Percentiles rank a stretch among this genome's conserved stretches.
Evolutionary conservation across 2,797 vertebrate species (phyloP).

Genomic region (Forpus xanthops): DNA sequence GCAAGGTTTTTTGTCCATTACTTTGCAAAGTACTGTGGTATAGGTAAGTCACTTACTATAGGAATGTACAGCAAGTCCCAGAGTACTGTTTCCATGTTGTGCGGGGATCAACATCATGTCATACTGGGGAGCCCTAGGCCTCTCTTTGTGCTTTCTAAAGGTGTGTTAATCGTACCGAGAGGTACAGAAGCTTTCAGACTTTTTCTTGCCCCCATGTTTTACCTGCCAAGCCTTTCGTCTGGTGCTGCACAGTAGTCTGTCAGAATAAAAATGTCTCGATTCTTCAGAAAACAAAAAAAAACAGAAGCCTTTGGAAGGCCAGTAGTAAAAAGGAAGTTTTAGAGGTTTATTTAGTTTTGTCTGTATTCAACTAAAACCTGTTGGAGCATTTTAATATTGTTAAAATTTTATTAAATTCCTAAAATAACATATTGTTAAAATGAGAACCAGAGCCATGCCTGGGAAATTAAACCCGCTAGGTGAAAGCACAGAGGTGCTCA

Average conservation of each 20-base stretch:
- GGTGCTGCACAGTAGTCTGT: neutral
- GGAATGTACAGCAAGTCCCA: neutral
- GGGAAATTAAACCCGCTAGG: neutral
- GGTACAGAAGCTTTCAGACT: neutral
- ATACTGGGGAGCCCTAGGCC: neutral
- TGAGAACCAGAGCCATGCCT: neutral
- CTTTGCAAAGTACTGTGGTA: neutral
- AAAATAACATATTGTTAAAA: neutral
- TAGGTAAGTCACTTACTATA: neutral
- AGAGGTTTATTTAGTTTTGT: neutral
- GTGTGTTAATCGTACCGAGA: neutral
- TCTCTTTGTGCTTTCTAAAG: neutral
- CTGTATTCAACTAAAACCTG: neutral
- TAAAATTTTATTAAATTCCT: neutral
- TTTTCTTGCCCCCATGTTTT: neutral
- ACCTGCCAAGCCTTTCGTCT: neutral
- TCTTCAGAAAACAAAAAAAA: neutral
- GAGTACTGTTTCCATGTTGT: neutral
- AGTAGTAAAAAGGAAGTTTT: neutral
- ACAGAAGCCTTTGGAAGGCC: neutral
- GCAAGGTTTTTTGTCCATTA: neutral
- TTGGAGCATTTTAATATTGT: neutral
- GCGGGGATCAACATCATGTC: accelerated
- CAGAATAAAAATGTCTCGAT: neutral
- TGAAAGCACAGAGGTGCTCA: neutral